phyloP scores from a whole-genome alignment of 2,888 invertebrate species.

The Monopis laevigella region DNA sequence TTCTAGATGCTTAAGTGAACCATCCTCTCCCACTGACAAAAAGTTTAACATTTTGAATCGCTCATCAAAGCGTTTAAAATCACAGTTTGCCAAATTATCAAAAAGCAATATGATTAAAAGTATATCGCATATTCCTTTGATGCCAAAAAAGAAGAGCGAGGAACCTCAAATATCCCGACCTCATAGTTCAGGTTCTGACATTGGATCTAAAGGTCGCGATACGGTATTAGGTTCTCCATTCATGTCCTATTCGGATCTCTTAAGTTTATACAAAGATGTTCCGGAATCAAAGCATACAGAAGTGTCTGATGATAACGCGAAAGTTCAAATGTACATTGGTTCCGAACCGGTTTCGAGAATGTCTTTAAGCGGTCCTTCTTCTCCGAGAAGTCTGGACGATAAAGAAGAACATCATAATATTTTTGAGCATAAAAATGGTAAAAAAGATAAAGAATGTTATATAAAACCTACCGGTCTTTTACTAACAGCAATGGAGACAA shows the following conservation, averaged over 20 bases:
- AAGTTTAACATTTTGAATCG: conserved; percentile 46
- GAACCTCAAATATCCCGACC: conserved; percentile 38
- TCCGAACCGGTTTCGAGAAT: conserved; percentile 52
- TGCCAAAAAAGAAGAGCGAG: conserved; percentile 45
- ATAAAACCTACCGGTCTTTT: conserved; percentile 48
- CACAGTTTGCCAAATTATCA: conserved; percentile 47
- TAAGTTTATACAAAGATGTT: conserved; percentile 47
- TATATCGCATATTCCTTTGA: conserved; percentile 50
- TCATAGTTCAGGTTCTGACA: conserved; percentile 45
- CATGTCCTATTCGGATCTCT: conserved; percentile 51
- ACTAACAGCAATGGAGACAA: conserved; percentile 65
- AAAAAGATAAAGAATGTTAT: too few relatives aligned
- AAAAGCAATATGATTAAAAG: conserved; percentile 58
- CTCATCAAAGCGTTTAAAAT: conserved; percentile 49
- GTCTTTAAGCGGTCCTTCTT: conserved; percentile 42
- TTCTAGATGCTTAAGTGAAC: conserved; percentile 50
- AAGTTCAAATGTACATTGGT: conserved; percentile 57
- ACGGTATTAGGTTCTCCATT: conserved; percentile 66
- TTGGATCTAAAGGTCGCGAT: conserved; percentile 46
- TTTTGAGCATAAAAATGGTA: conserved; percentile 31
- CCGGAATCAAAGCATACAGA: conserved; percentile 27
- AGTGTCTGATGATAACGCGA: conserved; percentile 43
- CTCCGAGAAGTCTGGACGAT: conserved; percentile 28
- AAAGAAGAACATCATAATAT: conserved; percentile 16
- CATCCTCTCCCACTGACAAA: conserved; percentile 53